Evolutionary conservation across 2,797 vertebrate species (phyloP).

Genomic region (Pangasius mekongensis): DNA sequence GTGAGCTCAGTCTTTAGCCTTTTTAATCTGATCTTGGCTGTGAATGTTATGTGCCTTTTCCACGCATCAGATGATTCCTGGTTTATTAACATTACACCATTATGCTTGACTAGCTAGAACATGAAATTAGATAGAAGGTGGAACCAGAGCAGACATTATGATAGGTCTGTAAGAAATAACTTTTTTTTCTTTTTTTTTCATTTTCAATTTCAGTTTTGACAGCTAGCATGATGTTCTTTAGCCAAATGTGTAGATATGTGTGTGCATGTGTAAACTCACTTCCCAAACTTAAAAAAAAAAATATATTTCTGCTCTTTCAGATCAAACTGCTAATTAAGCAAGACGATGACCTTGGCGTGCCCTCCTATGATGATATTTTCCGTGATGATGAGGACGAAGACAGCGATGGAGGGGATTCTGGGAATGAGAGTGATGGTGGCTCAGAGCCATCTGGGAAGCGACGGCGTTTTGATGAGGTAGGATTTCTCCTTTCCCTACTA

Average conservation of each 20-base stretch:
- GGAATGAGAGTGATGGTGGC: conserved; percentile 81
- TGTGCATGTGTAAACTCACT: not conserved
- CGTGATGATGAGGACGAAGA: conserved; percentile 83
- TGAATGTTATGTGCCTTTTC: not conserved
- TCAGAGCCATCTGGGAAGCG: conserved; percentile 92
- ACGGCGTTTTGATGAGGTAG: conserved; percentile 86
- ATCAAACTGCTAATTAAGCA: conserved; percentile 92
- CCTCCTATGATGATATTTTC: conserved; percentile 94
- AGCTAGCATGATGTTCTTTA: not conserved
- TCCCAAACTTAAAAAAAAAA: not conserved
- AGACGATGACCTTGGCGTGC: conserved; percentile 89
- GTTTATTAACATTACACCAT: not conserved
- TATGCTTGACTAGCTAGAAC: not conserved
- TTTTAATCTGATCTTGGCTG: not conserved
- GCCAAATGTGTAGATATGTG: not conserved
- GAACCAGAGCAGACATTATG: not conserved
- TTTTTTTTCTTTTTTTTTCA: not conserved
- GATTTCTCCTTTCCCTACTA: not conserved
- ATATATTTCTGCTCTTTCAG: conserved; percentile 61
- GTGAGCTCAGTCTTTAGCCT: not conserved
- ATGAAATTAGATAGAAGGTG: not conserved
- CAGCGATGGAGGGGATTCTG: conserved; percentile 82
- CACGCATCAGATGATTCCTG: not conserved
- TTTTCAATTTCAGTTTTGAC: not conserved
- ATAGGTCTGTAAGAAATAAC: not conserved